Percentiles rank a stretch among this genome's conserved stretches.
Conservation (phyloP, 2,888 invertebrate genomes). For the Galerucella nymphaeae region DNA sequence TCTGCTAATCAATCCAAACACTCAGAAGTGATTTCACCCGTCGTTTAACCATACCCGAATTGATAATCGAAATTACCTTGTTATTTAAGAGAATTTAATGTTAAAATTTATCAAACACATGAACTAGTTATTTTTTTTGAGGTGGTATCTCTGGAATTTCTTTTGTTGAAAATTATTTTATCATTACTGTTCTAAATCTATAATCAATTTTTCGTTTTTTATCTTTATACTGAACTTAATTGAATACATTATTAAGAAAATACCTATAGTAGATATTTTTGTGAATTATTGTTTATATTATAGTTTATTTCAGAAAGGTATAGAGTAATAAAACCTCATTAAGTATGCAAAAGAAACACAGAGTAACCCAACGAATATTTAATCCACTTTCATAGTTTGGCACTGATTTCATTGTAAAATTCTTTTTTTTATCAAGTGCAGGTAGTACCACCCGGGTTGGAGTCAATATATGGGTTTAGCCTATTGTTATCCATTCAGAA, state of each 20-base stretch:
- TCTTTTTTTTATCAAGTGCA: too few species aligned
- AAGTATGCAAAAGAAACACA: too few species aligned
- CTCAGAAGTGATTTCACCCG: background rate
- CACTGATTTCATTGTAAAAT: too few species aligned
- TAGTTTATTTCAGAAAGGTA: too few species aligned
- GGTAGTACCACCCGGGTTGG: too few species aligned
- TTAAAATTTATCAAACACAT: background rate
- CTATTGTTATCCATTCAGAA: too few species aligned
- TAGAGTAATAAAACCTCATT: too few species aligned
- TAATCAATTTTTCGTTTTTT: background rate
- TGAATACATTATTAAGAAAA: background rate
- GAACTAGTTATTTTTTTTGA: background rate
- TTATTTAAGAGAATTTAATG: background rate
- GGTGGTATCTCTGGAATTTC: background rate
- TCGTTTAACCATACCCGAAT: background rate
- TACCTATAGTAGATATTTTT: background rate
- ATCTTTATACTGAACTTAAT: background rate
- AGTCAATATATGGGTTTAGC: too few species aligned
- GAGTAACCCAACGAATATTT: too few species aligned
- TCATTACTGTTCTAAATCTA: background rate
- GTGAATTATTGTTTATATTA: too few species aligned
- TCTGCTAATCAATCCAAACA: background rate
- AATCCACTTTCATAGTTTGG: too few species aligned
- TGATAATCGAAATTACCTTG: conserved; percentile 1
- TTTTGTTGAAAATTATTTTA: background rate